Evolutionary conservation across 2,888 invertebrate species (phyloP).

Genomic region (Himalopsyche kuldschensis): DNA sequence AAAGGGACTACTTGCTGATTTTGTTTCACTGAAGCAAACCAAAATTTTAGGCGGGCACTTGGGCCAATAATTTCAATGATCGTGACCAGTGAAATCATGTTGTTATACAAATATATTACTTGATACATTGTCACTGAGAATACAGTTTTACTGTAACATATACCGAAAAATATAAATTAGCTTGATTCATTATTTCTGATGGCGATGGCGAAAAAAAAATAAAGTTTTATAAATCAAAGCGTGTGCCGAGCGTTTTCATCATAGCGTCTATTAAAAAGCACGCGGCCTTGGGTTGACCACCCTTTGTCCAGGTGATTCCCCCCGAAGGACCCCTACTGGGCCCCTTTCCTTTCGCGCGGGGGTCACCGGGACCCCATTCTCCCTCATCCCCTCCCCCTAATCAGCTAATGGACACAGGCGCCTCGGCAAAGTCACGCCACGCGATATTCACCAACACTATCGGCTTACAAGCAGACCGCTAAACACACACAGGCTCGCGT

Average conservation of each 20-base stretch:
- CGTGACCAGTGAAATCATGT: no score
- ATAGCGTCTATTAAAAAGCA: background rate
- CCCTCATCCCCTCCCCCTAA: conserved; percentile 4
- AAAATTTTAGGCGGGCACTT: no score
- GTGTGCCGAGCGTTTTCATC: background rate
- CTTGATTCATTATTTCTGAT: no score
- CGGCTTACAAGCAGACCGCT: background rate
- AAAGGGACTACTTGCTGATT: no score
- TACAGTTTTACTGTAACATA: no score
- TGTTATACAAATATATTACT: no score
- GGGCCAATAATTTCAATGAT: no score
- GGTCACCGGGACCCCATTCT: background rate
- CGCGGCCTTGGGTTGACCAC: conserved; percentile 5
- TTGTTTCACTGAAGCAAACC: no score
- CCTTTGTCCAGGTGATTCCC: background rate
- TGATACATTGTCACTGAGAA: no score
- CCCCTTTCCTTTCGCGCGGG: background rate
- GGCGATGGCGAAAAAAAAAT: background rate
- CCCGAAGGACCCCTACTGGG: conserved; percentile 1
- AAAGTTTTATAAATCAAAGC: background rate
- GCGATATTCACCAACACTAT: conserved; percentile 3
- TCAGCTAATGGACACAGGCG: conserved; percentile 33
- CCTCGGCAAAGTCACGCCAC: conserved; percentile 27
- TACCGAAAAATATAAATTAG: no score
- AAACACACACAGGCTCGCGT: background rate